A percentile compares a stretch with the other conserved stretches of the same genome.
Evolutionary conservation across 1,140 invertebrate species (phyloP).

Genomic region (Delia radicum): DNA sequence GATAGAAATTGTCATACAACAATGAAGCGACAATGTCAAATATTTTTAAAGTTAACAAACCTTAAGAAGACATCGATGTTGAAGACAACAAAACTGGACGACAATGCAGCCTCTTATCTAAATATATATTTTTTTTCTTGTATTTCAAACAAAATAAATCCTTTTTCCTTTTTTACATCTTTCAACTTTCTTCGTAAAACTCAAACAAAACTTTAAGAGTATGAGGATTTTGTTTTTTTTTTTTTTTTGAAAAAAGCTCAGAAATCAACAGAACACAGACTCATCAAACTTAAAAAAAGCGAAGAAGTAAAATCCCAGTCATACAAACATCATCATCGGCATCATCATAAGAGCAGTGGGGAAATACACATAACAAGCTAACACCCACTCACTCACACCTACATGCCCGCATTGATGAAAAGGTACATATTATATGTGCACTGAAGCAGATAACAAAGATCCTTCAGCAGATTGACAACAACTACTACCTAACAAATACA

Average conservation of each 20-base stretch:
- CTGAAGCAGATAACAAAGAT: background rate
- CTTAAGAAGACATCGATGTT: background rate
- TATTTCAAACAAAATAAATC: slow-evolving; percentile 2
- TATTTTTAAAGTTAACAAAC: slow-evolving; percentile 2
- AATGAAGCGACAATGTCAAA: background rate
- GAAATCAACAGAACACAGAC: background rate
- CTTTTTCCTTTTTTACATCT: background rate
- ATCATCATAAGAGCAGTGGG: background rate
- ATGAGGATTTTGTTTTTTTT: background rate
- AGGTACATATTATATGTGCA: background rate
- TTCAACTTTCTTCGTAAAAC: background rate
- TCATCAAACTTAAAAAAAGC: background rate
- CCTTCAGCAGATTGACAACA: background rate
- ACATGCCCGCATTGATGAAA: background rate
- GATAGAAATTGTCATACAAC: background rate
- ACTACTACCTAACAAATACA: background rate
- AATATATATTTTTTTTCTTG: background rate
- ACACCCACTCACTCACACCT: background rate
- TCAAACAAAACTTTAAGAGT: background rate
- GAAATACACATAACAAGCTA: background rate
- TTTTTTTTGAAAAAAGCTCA: background rate
- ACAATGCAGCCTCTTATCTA: background rate
- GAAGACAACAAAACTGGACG: background rate
- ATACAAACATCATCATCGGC: background rate
- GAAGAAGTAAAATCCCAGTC: background rate